Evolutionary conservation across 2,113 vertebrate genomes (phyloP).

Genomic region (Otolemur garnettii): DNA sequence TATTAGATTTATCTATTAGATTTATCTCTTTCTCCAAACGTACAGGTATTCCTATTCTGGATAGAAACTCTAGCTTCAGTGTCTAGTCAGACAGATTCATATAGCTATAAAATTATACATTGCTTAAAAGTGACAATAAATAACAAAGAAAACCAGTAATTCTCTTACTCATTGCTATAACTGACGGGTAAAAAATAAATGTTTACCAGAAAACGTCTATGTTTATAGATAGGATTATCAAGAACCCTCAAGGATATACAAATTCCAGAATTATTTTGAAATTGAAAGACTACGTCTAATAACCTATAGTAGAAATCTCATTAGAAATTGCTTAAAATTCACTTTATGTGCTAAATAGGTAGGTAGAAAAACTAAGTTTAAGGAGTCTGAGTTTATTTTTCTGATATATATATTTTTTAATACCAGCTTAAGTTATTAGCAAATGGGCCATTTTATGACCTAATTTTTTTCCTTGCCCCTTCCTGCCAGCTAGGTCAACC

Average conservation of each 20-base stretch:
- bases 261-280: neutral
- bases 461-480: neutral
- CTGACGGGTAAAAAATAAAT: neutral
- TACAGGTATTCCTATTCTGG: neutral
- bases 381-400: conserved; percentile 5
- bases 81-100: neutral
- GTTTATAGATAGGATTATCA: neutral
- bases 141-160: neutral
- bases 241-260: neutral
- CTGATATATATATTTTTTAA: neutral
- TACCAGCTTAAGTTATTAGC: neutral
- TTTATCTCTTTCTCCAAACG: neutral
- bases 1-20: neutral
- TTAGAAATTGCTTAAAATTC: neutral
- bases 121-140: neutral
- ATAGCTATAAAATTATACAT: neutral
- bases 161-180: neutral
- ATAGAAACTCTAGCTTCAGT: neutral
- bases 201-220: neutral
- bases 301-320: neutral
- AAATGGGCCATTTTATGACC: neutral
- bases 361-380: neutral
- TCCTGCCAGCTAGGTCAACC: neutral
- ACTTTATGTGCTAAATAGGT: neutral
- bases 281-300: neutral